phyloP scores from a whole-genome alignment of 2,113 vertebrate genomes.

The Rafetus swinhoei region DNA sequence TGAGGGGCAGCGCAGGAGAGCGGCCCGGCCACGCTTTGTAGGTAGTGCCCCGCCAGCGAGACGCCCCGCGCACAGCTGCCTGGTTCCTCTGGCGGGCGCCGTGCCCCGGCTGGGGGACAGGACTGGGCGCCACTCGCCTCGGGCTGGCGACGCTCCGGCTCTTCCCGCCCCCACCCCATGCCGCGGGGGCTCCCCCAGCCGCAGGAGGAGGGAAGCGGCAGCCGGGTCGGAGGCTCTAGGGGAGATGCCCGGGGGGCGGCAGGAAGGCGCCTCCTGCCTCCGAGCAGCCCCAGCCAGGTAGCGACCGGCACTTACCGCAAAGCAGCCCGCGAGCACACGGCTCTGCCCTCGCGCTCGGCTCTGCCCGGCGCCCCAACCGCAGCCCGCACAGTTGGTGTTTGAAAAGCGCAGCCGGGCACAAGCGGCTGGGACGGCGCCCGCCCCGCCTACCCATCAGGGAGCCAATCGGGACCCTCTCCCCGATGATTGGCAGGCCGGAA shows the following conservation, averaged over 20 bases:
- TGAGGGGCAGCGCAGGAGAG: too few species aligned
- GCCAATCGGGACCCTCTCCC: slow-evolving; percentile 46
- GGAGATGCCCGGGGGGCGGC: neutral
- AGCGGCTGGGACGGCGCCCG: neutral
- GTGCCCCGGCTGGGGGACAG: neutral
- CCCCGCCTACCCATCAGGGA: rapidly evolving
- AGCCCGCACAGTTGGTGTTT: slow-evolving; percentile 13
- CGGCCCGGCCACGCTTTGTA: too few species aligned
- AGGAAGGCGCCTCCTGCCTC: neutral
- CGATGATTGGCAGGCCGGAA: too few species aligned
- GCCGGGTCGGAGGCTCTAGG: neutral
- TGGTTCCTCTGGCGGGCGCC: neutral
- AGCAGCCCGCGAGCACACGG: neutral
- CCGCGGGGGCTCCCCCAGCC: neutral
- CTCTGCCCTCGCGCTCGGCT: neutral
- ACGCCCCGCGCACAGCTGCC: too few species aligned
- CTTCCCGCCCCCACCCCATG: neutral
- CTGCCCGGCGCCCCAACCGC: neutral
- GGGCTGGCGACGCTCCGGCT: neutral
- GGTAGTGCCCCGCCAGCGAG: too few species aligned
- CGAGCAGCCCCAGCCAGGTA: neutral
- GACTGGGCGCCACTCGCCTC: neutral
- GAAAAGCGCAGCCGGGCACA: slow-evolving; percentile 28
- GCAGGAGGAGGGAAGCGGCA: neutral
- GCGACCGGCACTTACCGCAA: neutral